Conservation (phyloP, 2,113 vertebrate genomes). For the Odocoileus hemionus region DNA sequence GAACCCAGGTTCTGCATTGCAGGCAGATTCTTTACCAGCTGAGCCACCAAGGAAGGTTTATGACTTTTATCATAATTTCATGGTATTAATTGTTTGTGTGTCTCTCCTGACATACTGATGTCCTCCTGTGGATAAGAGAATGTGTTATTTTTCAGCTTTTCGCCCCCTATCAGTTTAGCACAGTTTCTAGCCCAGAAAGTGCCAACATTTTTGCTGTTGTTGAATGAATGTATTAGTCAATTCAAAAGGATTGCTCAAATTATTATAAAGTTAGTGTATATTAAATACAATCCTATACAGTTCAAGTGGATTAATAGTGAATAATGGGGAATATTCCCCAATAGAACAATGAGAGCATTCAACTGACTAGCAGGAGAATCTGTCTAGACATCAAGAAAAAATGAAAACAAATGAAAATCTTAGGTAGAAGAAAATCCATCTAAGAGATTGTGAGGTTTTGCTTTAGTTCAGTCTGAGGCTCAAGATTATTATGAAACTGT, state of each 20-base stretch:
- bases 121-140: not conserved
- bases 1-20: not conserved
- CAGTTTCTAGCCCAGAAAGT: not conserved
- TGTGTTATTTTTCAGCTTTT: not conserved
- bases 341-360: conserved; percentile 36
- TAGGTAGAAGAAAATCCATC: conserved; percentile 19
- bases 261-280: not conserved
- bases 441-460: not conserved
- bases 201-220: not conserved
- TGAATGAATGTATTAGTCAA: not conserved
- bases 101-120: not conserved
- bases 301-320: not conserved
- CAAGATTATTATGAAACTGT: not conserved
- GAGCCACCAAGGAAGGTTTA: not conserved
- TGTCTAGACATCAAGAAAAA: conserved; percentile 25
- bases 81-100: not conserved
- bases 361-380: not conserved
- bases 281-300: not conserved
- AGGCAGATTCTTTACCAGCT: not conserved
- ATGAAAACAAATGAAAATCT: conserved; percentile 30
- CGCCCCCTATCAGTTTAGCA: not conserved
- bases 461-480: not conserved
- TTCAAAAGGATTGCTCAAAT: not conserved
- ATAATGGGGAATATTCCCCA: not conserved
- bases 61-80: not conserved